Evolutionary conservation across 2,888 invertebrate species (phyloP), one percentile per base, ranked within the genome.

Genomic region (Scaptomyza reducta): DNA sequence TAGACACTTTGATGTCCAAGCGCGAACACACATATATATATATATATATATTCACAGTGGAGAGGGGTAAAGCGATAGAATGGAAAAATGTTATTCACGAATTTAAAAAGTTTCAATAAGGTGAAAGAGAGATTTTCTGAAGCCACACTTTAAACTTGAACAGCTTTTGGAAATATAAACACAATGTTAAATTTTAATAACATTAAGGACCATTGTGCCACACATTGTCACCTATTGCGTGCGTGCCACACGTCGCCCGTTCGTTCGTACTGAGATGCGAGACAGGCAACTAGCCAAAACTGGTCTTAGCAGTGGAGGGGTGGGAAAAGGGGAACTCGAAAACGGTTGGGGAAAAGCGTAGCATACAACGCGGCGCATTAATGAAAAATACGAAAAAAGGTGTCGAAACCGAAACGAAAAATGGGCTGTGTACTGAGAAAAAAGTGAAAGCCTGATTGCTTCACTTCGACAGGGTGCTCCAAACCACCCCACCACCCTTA

Each of bases 401-500:
- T 79, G 59, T 59, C 60, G 56, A 72, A 40, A 63, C 40, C 54
- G 53, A 57, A 45, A 40, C 62, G 59, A 68, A 67, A 81, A 69
- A 58, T 63, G 62, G 53, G 57, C 54, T 55, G 18, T 47, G 51
- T 47, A 14, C 56, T 47, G 55, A 46, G 25, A 64, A 38, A 35
- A 38, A 3, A 38, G 14, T 3, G 1, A 40, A 40, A 45, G 46
- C 62, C 69, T 77, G 77, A 79, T 79, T 79, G 79, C 79, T 77
- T 54, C 77, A 79, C 79, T 72, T 79, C 44, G 46, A 40, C 46
- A 35, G 44, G 58, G 41, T 33, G 10, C 5, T 16, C 1, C 13
- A 9, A 13, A 27, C 7, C 16, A n/a, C 29, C 46, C 29, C 29
- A 5, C 13, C 31, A 13, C 27, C 35, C n/a, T 35, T 11, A 4